phyloP scores from a whole-genome alignment of 1,140 invertebrate genomes.

The Zaprionus kolodkinae region DNA sequence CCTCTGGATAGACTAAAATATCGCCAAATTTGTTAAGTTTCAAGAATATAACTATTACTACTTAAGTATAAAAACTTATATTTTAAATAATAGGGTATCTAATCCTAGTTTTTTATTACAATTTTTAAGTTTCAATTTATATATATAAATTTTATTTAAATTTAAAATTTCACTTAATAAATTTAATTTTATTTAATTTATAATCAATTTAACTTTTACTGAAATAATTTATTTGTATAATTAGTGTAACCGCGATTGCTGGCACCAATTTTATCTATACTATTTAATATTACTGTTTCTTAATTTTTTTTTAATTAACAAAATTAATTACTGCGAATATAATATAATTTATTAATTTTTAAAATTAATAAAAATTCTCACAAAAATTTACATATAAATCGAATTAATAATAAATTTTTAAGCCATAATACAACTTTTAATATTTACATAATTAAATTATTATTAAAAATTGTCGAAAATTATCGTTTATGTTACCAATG shows the following conservation, averaged over 20 bases:
- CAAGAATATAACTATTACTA: no score
- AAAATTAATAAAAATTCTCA: conserved; percentile 50
- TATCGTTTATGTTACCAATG: no score
- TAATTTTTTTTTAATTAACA: conserved; percentile 84
- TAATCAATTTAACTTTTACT: conserved; percentile 50
- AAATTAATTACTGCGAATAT: conserved; percentile 68
- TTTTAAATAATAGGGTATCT: no score
- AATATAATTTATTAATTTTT: conserved; percentile 40
- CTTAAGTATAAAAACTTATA: no score
- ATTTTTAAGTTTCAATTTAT: conserved; percentile 58
- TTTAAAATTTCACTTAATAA: conserved; percentile 73
- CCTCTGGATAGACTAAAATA: conserved; percentile 85
- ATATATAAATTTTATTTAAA: conserved; percentile 38
- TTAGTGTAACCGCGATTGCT: conserved; percentile 69
- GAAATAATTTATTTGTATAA: conserved; percentile 63
- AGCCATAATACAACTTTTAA: no score
- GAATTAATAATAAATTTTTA: no score
- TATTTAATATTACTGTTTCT: conserved; percentile 78
- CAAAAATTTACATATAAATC: conserved; percentile 76
- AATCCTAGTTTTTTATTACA: conserved; percentile 64
- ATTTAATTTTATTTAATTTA: conserved; percentile 56
- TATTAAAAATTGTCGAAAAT: no score
- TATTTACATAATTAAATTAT: no score
- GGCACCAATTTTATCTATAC: conserved; percentile 72
- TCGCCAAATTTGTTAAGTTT: no score